These are phyloP conservation scores for Helostoma temminkii DNA, from an alignment of 2,797 vertebrate species.

Conservation along the genomic window DNA sequence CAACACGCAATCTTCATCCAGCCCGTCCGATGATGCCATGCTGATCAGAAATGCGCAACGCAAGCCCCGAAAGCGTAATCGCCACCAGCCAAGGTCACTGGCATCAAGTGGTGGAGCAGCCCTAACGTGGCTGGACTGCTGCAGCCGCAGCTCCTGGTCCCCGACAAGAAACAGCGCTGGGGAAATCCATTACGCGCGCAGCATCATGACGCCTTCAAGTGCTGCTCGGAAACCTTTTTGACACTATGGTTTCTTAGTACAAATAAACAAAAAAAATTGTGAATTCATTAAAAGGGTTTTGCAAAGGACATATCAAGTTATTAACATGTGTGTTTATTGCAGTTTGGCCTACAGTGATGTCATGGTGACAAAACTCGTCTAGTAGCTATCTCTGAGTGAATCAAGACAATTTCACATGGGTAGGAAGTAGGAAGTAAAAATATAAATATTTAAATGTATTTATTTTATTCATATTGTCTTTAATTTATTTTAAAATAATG, in stretches of 20 bases:
- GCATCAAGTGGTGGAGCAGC: constrained; percentile 67
- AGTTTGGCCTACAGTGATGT: too few species aligned
- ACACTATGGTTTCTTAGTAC: background rate
- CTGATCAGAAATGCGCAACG: constrained; percentile 31
- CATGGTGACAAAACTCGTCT: background rate
- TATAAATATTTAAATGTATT: too few species aligned
- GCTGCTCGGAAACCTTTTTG: constrained; percentile 38
- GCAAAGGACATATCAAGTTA: too few species aligned
- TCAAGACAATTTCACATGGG: too few species aligned
- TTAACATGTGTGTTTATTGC: background rate
- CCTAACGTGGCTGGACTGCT: constrained; percentile 41
- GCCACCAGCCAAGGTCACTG: constrained; percentile 80
- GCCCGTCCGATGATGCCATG: constrained; percentile 92
- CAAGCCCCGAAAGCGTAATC: constrained; percentile 37
- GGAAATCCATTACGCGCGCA: constrained; percentile 76
- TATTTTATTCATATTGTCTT: too few species aligned
- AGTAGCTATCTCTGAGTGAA: background rate
- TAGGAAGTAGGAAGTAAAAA: too few species aligned
- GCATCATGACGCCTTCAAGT: constrained; percentile 67
- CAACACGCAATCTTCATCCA: constrained; percentile 87
- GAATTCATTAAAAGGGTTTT: background rate
- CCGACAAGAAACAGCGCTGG: constrained; percentile 53
- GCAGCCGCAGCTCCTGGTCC: constrained; percentile 69
- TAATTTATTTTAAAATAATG: too few species aligned
- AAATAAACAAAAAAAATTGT: background rate